A percentile compares a stretch with the other conserved stretches of the same genome.
Conservation (phyloP, 2,113 vertebrate species). For the Rhinopomastus cyanomelas region DNA sequence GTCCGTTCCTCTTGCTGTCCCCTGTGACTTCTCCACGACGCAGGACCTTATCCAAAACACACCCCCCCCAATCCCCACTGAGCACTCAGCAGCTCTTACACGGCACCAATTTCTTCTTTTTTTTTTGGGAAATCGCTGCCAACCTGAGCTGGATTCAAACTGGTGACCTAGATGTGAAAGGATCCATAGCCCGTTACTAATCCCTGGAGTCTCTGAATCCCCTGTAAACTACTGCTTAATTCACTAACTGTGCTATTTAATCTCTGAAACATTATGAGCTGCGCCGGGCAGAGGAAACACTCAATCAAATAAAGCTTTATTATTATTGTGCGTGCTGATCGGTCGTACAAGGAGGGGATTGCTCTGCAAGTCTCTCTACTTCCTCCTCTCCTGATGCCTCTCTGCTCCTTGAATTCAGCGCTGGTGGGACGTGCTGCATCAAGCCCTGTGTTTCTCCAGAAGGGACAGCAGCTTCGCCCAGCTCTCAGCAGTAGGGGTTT, state of each 20-base stretch:
- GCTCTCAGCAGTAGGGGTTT: not conserved
- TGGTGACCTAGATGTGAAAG: conserved; percentile 68
- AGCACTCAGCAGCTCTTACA: not conserved
- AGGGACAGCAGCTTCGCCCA: not conserved
- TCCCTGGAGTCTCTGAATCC: conserved; percentile 57
- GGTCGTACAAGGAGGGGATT: conserved; percentile 43
- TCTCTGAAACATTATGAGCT: conserved; percentile 65
- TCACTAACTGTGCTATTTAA: conserved; percentile 71
- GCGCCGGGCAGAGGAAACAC: conserved; percentile 40
- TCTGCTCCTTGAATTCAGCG: conserved; percentile 3
- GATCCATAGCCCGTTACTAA: conserved; percentile 65
- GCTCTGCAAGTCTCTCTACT: conserved; percentile 29
- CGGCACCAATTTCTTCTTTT: not conserved
- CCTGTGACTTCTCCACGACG: fast-evolving
- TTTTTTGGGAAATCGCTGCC: not conserved
- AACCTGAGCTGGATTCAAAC: conserved; percentile 53
- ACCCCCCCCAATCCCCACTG: not conserved
- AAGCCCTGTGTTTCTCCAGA: not conserved
- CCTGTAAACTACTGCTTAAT: conserved; percentile 72
- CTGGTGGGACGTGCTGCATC: conserved; percentile 25
- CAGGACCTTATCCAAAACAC: not conserved
- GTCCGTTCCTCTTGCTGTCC: not conserved
- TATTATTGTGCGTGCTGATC: conserved; percentile 46
- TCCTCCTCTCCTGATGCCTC: conserved; percentile 3
- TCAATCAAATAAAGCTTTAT: conserved; percentile 69